A percentile compares a stretch with the other conserved stretches of the same genome.
Evolutionary conservation across 2,113 vertebrate species (phyloP).

Genomic region (Mormoops blainvillei): DNA sequence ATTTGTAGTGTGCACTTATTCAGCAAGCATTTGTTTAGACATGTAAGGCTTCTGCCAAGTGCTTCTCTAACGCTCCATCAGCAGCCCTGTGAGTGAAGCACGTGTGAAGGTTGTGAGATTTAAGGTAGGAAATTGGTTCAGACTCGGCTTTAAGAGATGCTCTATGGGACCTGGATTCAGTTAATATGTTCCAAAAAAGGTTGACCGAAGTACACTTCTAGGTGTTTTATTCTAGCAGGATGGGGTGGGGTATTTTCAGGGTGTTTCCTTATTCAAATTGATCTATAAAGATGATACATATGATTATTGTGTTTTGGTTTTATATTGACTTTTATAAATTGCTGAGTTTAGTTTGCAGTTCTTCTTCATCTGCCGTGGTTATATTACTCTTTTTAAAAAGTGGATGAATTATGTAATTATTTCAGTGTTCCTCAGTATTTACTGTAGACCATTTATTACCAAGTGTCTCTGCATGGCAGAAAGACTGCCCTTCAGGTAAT

Average conservation of each 20-base stretch:
- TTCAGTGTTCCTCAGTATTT: conserved; percentile 18
- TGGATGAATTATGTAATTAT: background rate
- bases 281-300: background rate
- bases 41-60: background rate
- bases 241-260: background rate
- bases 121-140: background rate
- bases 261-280: background rate
- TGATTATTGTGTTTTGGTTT: background rate
- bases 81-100: background rate
- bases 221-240: background rate
- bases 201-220: background rate
- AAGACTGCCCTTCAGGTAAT: background rate
- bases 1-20: background rate
- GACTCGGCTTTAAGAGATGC: background rate
- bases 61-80: background rate
- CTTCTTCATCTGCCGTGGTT: background rate
- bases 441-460: background rate
- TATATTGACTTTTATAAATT: background rate
- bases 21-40: background rate
- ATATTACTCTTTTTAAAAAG: background rate
- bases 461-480: background rate
- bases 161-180: background rate
- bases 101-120: background rate
- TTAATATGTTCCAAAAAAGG: background rate
- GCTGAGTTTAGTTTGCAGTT: background rate